phyloP scores from a whole-genome alignment of 1,140 invertebrate species.

The Palaemon carinicauda region DNA sequence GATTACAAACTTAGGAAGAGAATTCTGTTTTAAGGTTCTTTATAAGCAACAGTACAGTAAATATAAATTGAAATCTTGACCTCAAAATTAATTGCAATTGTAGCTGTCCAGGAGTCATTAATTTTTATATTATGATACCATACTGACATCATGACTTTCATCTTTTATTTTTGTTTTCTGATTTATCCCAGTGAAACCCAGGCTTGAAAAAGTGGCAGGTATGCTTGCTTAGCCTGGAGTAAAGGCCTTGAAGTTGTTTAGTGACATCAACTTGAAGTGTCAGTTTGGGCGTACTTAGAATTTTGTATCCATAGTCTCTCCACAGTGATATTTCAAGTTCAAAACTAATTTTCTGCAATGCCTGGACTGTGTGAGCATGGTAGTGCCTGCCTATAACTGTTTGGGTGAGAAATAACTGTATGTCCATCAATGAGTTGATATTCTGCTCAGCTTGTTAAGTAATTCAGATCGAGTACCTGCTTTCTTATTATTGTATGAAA shows the following conservation, averaged over 20 bases:
- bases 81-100: too few relatives aligned
- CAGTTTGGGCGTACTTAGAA: background rate
- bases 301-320: too few relatives aligned
- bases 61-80: too few relatives aligned
- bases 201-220: slow-evolving; percentile 6
- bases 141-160: background rate
- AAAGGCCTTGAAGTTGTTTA: background rate
- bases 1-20: too few relatives aligned
- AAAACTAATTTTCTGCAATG: slow-evolving; percentile 23
- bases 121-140: background rate
- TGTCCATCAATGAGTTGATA: slow-evolving; percentile 10
- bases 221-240: background rate
- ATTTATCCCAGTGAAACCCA: slow-evolving; percentile 6
- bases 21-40: too few relatives aligned
- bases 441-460: slow-evolving; percentile 10
- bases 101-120: background rate
- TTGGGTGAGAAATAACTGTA: slow-evolving; percentile 36
- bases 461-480: background rate
- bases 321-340: background rate
- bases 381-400: slow-evolving; percentile 54
- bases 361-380: slow-evolving; percentile 48
- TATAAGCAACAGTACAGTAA: too few relatives aligned
- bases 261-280: background rate
- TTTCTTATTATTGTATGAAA: slow-evolving; percentile 19
- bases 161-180: background rate